These are phyloP conservation scores for Drosophila ogumai DNA, from an alignment of 1,140 invertebrate species.

Conservation along the genomic window DNA sequence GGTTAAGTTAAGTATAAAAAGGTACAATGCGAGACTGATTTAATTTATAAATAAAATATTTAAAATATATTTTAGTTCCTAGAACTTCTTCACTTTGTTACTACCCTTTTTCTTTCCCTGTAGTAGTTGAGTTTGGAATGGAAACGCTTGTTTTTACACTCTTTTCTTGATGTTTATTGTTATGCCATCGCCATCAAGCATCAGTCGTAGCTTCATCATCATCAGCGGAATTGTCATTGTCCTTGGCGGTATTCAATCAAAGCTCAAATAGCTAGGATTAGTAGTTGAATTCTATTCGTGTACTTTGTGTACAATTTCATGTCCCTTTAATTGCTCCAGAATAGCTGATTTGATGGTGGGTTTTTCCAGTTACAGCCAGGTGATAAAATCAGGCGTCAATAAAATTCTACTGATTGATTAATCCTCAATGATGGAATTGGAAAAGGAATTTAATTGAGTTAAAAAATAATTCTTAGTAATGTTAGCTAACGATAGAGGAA, in stretches of 20 bases:
- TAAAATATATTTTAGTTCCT: background rate
- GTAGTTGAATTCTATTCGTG: constrained; percentile 28
- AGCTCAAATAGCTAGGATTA: constrained; percentile 66
- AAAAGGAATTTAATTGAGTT: background rate
- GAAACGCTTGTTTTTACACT: constrained; percentile 68
- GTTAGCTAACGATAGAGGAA: background rate
- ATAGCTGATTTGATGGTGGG: constrained; percentile 40
- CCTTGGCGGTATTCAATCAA: constrained; percentile 66
- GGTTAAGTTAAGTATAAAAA: accelerated
- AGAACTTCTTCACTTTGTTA: background rate
- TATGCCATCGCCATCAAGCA: constrained; percentile 66
- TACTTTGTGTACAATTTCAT: constrained; percentile 39
- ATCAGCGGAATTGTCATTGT: constrained; percentile 53
- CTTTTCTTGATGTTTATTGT: constrained; percentile 72
- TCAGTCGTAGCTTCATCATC: constrained; percentile 57
- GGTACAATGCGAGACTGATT: too few relatives aligned
- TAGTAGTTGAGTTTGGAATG: constrained; percentile 25
- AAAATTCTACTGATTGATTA: constrained; percentile 38
- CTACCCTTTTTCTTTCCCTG: background rate
- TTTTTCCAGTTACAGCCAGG: constrained; percentile 41
- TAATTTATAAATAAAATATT: background rate
- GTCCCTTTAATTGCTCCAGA: constrained; percentile 59
- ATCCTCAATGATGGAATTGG: background rate
- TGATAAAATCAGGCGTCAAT: constrained; percentile 15
- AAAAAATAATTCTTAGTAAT: background rate